Percentiles rank a stretch among this genome's conserved stretches.
phyloP scores from a whole-genome alignment of 2,113 vertebrate genomes.

The Hyperopisus bebe region DNA sequence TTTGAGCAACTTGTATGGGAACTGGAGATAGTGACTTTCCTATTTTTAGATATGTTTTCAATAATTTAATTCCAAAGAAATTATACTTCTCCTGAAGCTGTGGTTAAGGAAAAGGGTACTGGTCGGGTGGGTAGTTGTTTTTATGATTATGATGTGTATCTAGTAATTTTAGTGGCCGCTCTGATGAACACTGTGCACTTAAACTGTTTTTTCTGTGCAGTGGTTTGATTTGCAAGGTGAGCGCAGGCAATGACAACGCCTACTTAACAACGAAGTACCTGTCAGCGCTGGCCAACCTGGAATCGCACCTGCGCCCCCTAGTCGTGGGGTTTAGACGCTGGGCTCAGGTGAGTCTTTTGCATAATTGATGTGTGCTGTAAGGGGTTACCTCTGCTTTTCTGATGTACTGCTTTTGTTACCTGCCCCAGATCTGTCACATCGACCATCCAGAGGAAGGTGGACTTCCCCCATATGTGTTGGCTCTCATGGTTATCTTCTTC shows the following conservation, averaged over 20 bases:
- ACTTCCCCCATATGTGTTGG: slow-evolving; percentile 75
- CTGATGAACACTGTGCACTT: neutral
- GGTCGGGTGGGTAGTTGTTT: neutral
- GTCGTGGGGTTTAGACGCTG: slow-evolving; percentile 77
- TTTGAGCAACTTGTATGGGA: neutral
- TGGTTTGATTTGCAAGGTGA: slow-evolving; percentile 86
- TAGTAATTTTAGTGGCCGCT: neutral
- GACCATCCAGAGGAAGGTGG: slow-evolving; percentile 85
- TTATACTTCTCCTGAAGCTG: neutral
- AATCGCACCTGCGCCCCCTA: slow-evolving; percentile 66
- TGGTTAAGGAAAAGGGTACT: neutral
- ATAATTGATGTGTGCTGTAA: neutral
- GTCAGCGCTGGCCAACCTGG: slow-evolving; percentile 61
- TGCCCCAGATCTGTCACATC: slow-evolving; percentile 72
- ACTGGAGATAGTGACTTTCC: neutral
- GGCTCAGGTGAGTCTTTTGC: slow-evolving; percentile 69
- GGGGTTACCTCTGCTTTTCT: neutral
- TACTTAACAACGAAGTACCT: slow-evolving; percentile 78
- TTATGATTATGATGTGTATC: neutral
- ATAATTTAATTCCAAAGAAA: neutral
- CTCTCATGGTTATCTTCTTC: slow-evolving; percentile 85
- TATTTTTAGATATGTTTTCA: neutral
- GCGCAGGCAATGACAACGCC: slow-evolving; percentile 86
- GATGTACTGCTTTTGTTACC: neutral
- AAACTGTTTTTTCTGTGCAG: slow-evolving; percentile 50